Evolutionary conservation across 2,888 invertebrate species (phyloP), one percentile per base, ranked within the genome.

Genomic region (Nomada ruficornis): DNA sequence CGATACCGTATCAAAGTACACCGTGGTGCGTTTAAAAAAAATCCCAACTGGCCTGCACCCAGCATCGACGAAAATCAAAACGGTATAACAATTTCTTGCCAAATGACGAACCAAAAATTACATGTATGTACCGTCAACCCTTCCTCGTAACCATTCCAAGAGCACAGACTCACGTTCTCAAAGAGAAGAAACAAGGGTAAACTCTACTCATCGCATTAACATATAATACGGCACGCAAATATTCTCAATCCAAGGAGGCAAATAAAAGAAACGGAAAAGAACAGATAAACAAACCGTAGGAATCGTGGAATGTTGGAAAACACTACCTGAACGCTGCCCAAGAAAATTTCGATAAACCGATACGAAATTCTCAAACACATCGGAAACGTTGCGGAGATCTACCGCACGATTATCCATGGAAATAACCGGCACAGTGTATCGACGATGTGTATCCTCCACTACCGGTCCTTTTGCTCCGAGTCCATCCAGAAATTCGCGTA

Each of bases 331-430:
- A 82, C 79, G 70, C 74, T 67, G 62, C 80, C 82, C 69, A 82
- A 75, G 82, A 82, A 82, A 75, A 82, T 82, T 80, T 80, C 82
- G 67, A 82, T 82, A 82, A 82, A 80, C 74, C 82, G 82, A 75
- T 79, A 82, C 80, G 82, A 82, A 62, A 82, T 79, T 74, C 82
- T 65, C 62, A 82, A 82, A 75, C 82, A 82, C 82, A 82, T 82
- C 29, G 62, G 82, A 79, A 67, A 44, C 67, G 62, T 67, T 67
- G 69, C 42, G 11, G 15, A 20, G 44, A 71, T 54, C 67, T 54
- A 76, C 42, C 60, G 36, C 26, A 44, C 67, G 44, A 67, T 54
- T 62, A 65, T 80, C 74, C 79, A 54, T 67, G 29, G 57, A 62
- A 52, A 29, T 4, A n/a, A 44, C 13, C 20, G 9, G 29, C 55